Evolutionary conservation across 2,797 vertebrate species (phyloP).

Genomic region (Sebastes steindachneri): DNA sequence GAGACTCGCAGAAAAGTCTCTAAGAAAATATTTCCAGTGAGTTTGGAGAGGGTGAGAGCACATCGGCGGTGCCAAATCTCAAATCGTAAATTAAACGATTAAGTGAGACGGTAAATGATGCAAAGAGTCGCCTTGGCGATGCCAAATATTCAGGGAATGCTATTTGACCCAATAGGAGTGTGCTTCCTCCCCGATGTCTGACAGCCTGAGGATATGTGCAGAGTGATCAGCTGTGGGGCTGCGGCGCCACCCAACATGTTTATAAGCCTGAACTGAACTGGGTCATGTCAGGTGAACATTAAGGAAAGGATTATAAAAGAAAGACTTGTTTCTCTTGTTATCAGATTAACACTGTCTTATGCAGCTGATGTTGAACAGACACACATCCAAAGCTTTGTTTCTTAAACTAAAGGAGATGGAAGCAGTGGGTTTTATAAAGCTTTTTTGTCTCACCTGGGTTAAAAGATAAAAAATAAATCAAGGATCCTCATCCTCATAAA

Average conservation of each 20-base stretch:
- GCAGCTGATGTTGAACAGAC: background rate
- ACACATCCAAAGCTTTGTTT: background rate
- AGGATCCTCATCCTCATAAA: background rate
- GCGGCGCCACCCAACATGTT: conserved; percentile 57
- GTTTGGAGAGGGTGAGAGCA: background rate
- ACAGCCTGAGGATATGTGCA: conserved; percentile 44
- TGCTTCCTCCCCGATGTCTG: conserved; percentile 24
- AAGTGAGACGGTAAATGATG: conserved; percentile 56
- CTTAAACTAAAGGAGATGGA: background rate
- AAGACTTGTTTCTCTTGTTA: background rate
- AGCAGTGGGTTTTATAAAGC: background rate
- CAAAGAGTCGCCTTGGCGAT: conserved; percentile 35
- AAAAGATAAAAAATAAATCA: background rate
- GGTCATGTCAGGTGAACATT: conserved; percentile 60
- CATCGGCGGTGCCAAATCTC: conserved; percentile 10
- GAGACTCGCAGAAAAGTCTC: background rate
- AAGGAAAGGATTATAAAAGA: background rate
- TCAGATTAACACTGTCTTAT: background rate
- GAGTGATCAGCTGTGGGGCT: conserved; percentile 31
- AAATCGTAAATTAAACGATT: conserved; percentile 51
- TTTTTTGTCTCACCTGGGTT: background rate
- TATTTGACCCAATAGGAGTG: conserved; percentile 42
- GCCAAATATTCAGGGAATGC: conserved; percentile 76
- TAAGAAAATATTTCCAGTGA: conserved; percentile 18
- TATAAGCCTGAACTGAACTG: conserved; percentile 25